phyloP scores from a whole-genome alignment of 2,888 invertebrate genomes.

The Tethea ocularis region DNA sequence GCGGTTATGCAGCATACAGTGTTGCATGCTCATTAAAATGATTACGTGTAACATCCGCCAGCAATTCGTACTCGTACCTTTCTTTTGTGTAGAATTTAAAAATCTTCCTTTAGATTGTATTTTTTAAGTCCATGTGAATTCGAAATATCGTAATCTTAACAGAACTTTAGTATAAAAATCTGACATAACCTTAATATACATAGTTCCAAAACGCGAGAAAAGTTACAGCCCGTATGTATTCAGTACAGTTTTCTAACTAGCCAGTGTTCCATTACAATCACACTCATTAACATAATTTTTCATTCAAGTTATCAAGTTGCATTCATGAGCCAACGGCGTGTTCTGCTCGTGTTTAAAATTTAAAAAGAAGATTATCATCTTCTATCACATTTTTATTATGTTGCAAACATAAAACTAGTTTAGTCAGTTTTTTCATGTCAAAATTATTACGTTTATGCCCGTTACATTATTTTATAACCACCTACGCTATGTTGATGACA shows the following conservation, averaged over 20 bases:
- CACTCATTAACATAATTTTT: no score
- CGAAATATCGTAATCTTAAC: no score
- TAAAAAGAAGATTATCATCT: neutral
- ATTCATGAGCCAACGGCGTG: neutral
- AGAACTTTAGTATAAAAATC: no score
- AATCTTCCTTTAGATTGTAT: neutral
- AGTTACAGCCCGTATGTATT: no score
- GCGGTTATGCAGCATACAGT: neutral
- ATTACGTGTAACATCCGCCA: constrained; percentile 1
- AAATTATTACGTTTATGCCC: neutral
- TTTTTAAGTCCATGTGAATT: no score
- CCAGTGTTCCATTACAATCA: neutral
- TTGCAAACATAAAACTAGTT: neutral
- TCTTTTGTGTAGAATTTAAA: neutral
- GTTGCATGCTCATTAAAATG: neutral
- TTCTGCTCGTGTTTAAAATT: neutral
- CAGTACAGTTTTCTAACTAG: neutral
- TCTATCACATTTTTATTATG: neutral
- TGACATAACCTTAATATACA: no score
- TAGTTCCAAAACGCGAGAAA: no score
- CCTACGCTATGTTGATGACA: neutral
- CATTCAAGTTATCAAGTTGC: neutral
- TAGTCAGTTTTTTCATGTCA: neutral
- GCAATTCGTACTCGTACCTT: neutral
- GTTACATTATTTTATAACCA: neutral